These are phyloP conservation scores for Bugula neritina DNA, from an alignment of 2,888 invertebrate genomes.

Conservation along the genomic window DNA sequence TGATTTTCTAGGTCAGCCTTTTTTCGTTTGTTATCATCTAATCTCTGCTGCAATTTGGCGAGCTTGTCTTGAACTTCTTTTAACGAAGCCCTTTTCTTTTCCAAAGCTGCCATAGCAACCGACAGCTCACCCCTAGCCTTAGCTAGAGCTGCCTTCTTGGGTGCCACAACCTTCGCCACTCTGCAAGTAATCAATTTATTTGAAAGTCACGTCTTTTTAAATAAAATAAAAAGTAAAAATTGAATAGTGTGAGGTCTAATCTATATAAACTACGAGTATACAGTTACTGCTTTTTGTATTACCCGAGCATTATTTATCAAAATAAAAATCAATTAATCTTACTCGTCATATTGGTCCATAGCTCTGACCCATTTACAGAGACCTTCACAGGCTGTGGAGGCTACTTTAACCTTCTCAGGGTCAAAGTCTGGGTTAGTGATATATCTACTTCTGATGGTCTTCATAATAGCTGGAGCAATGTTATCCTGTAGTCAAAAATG, in stretches of 20 bases:
- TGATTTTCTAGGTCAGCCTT: constrained; percentile 53
- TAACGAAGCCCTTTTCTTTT: constrained; percentile 52
- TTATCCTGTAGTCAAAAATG: constrained; percentile 53
- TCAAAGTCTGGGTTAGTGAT: constrained; percentile 76
- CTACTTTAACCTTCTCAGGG: constrained; percentile 79
- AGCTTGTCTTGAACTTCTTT: constrained; percentile 54
- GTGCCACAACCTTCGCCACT: constrained; percentile 55
- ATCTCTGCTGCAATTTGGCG: constrained; percentile 48
- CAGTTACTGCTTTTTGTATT: too few relatives aligned
- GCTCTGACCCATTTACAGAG: constrained; percentile 53
- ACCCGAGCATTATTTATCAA: too few relatives aligned
- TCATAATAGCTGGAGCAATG: constrained; percentile 47
- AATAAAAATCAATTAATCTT: too few relatives aligned
- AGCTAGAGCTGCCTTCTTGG: constrained; percentile 53
- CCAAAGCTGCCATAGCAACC: constrained; percentile 50
- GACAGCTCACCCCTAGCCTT: constrained; percentile 50
- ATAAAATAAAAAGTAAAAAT: too few relatives aligned
- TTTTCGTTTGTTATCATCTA: constrained; percentile 52
- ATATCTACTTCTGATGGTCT: constrained; percentile 53
- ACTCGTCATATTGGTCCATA: constrained; percentile 54
- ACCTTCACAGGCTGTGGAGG: constrained; percentile 85
- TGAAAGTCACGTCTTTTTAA: too few relatives aligned
- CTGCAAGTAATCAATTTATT: too few relatives aligned
- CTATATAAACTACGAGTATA: too few relatives aligned
- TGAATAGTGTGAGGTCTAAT: too few relatives aligned